Percentiles rank a stretch among this genome's conserved stretches.
These are phyloP conservation scores for Anas acuta DNA, from an alignment of 2,797 vertebrate species.

Conservation along the genomic window DNA sequence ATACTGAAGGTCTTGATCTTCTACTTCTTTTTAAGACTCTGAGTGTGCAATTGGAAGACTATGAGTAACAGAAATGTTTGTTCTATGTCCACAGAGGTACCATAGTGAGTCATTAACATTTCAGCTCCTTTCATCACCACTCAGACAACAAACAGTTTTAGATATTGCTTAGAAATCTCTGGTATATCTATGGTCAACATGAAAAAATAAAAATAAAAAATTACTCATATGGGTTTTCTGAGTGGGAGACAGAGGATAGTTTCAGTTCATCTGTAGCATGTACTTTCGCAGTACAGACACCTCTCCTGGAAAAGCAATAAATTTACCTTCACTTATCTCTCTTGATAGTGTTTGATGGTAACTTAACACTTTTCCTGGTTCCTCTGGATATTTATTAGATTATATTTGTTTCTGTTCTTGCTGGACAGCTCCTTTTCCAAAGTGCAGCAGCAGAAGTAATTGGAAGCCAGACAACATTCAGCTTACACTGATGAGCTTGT, in stretches of 20 bases:
- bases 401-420: neutral
- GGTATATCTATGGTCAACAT: neutral
- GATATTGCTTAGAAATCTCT: neutral
- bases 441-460: neutral
- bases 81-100: neutral
- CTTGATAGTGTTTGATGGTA: neutral
- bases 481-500: neutral
- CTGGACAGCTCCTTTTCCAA: conserved; percentile 63
- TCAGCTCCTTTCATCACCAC: neutral
- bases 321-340: neutral
- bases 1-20: neutral
- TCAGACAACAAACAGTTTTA: neutral
- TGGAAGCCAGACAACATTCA: neutral
- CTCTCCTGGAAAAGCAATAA: neutral
- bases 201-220: neutral
- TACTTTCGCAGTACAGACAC: neutral
- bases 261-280: neutral
- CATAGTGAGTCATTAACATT: neutral
- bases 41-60: neutral
- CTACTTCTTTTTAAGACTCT: neutral
- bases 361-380: neutral
- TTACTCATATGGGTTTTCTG: neutral
- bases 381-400: neutral
- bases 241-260: neutral
- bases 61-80: neutral